Evolutionary conservation across 2,797 vertebrate species (phyloP), one percentile per base, ranked within the genome.

Genomic region (Saxicola maurus): DNA sequence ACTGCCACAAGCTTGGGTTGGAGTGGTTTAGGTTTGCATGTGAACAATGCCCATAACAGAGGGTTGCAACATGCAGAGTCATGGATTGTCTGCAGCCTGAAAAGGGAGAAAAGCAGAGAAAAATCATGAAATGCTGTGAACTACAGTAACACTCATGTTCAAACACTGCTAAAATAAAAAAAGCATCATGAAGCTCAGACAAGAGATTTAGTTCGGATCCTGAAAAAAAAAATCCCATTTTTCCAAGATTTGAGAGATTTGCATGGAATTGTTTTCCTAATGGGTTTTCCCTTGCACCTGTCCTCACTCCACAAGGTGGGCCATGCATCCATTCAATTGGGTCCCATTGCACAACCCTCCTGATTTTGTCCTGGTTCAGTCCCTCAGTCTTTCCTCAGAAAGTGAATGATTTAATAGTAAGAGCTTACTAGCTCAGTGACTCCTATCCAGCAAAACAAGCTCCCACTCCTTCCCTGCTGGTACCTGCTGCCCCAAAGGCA

Each of bases 321-420:
- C 28, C 17, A 40, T 28, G 11, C 3, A 1, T 55, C 35, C 28
- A 5, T 13, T 5, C 1, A 0, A 1, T 2, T 9, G 2, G 3
- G 17, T 33, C 27, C 23, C 6, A 2, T 11, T 18, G 30, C 51
- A 42, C 11, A 45, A 5, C 42, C 4, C 18, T 75, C 17, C 71
- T 61, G 35, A 8, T 38, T 68, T 76, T 10, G 0, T 61, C 21
- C 27, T 46, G 17, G 10, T 35, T 66, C 60, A 61, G n/a, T 38
- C 45, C 17, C 19, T 62, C 49, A 52, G 49, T 45, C 42, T 75
- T 84, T 45, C 49, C 46, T 75, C 51, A 35, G 61, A 38, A 78
- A 64, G 27, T 21, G n/a, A 75, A 65, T 35, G 3, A 78, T 75
- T 83, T 71, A 28, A 51, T 64, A 19, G 12, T 62, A 67, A 46